These are phyloP conservation scores for Sebastolobus altivelis DNA, from an alignment of 2,797 vertebrate species.

Conservation along the genomic window DNA sequence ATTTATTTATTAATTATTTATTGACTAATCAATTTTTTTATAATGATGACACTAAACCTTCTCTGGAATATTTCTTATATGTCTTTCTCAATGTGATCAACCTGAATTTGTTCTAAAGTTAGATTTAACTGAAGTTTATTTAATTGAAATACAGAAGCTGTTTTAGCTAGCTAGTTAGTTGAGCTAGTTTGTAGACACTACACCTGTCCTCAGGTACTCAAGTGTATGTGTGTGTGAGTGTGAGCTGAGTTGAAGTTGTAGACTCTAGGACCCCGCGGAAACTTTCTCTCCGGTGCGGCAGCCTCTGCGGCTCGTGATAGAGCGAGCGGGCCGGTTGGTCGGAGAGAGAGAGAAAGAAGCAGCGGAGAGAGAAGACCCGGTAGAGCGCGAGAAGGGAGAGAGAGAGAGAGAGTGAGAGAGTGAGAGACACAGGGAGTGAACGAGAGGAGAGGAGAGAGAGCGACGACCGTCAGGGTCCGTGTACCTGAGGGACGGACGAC, in stretches of 20 bases:
- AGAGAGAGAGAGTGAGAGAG: constrained; percentile 37
- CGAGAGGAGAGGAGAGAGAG: constrained; percentile 63
- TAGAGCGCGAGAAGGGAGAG: constrained; percentile 67
- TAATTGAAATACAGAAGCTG: not conserved
- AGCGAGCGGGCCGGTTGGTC: constrained; percentile 32
- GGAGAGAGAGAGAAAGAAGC: constrained; percentile 40
- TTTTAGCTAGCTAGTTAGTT: not conserved
- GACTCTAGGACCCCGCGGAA: constrained; percentile 80
- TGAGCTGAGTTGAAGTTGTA: rapidly evolving
- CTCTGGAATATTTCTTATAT: not conserved
- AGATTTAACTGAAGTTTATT: not conserved
- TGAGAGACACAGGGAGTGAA: constrained; percentile 58
- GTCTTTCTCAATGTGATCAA: not conserved
- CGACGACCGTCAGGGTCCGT: constrained; percentile 75
- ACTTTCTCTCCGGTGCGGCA: constrained; percentile 63
- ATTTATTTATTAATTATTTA: not conserved
- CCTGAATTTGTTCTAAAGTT: not conserved
- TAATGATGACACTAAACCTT: not conserved
- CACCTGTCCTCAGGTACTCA: constrained; percentile 27
- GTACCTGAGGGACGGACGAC: constrained; percentile 75
- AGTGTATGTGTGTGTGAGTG: not conserved
- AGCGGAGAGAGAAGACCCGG: constrained; percentile 67
- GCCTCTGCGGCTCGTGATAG: constrained; percentile 76
- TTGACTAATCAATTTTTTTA: not conserved
- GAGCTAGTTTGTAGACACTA: not conserved